These are phyloP conservation scores for Choristoneura fumiferana DNA, from an alignment of 1,140 invertebrate species.

Conservation along the genomic window DNA sequence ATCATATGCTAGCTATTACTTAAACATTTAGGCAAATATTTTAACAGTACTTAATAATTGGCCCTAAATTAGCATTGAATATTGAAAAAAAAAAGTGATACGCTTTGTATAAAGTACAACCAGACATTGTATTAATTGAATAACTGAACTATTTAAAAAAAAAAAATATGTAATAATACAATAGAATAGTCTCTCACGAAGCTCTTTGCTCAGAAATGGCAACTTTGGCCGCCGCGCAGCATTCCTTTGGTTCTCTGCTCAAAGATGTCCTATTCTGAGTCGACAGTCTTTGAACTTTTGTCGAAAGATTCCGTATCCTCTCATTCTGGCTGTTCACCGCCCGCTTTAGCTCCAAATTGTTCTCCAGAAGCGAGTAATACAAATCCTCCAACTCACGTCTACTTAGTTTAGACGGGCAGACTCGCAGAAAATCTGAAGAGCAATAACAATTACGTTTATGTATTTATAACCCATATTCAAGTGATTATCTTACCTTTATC, in stretches of 20 bases:
- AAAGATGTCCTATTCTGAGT: slow-evolving; percentile 30
- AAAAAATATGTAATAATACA: too few species aligned
- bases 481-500: slow-evolving; percentile 32
- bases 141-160: too few species aligned
- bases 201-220: slow-evolving; percentile 58
- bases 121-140: too few species aligned
- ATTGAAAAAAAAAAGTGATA: too few species aligned
- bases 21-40: too few species aligned
- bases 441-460: not conserved
- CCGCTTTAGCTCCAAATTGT: slow-evolving; percentile 54
- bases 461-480: not conserved
- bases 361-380: slow-evolving; percentile 56
- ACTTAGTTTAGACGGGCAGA: slow-evolving; percentile 55
- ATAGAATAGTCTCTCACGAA: slow-evolving; percentile 36
- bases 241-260: slow-evolving; percentile 38
- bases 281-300: slow-evolving; percentile 52
- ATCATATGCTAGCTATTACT: too few species aligned
- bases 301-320: slow-evolving; percentile 49
- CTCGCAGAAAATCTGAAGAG: slow-evolving; percentile 43
- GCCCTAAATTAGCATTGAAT: too few species aligned
- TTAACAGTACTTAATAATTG: too few species aligned
- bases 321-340: slow-evolving; percentile 53
- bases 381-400: slow-evolving; percentile 59
- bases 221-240: slow-evolving; percentile 39
- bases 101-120: too few species aligned